phyloP scores from a whole-genome alignment of 2,797 vertebrate genomes.

The Tadarida brasiliensis region DNA sequence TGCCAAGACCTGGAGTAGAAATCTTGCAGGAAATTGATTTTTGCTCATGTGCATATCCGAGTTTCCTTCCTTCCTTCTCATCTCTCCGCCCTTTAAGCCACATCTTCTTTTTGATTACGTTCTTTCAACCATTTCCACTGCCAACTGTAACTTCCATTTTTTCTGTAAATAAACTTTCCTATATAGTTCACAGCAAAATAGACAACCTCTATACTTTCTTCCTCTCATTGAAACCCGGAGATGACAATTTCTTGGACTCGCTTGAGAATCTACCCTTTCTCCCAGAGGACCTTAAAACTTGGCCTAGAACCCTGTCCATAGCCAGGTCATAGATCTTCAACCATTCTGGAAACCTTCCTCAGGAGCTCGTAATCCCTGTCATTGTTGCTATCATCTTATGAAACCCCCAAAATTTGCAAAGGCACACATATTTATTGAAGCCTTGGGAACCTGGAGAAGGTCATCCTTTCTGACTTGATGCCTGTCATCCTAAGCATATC shows the following conservation, averaged over 20 bases:
- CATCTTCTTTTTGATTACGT: neutral
- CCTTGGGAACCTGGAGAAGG: neutral
- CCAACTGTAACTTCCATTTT: neutral
- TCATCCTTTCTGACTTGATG: neutral
- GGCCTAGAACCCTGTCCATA: neutral
- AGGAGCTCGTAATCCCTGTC: neutral
- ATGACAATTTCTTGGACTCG: slow-evolving; percentile 25
- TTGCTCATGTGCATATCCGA: slow-evolving; percentile 40
- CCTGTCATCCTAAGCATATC: neutral
- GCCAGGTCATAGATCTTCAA: neutral
- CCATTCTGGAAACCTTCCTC: neutral
- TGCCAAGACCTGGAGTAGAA: slow-evolving; percentile 66
- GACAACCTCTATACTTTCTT: neutral
- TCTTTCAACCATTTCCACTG: neutral
- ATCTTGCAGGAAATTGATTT: slow-evolving; percentile 56
- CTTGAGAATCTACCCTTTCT: neutral
- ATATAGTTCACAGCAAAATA: slow-evolving; percentile 4
- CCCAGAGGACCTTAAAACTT: neutral
- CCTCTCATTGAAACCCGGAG: neutral
- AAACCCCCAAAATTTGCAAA: neutral
- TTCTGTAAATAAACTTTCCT: neutral
- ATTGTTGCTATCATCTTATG: neutral
- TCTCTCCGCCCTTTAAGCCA: neutral
- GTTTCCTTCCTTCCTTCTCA: slow-evolving; percentile 20
- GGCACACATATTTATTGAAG: neutral